Evolutionary conservation across 2,888 invertebrate genomes (phyloP), one percentile per base, ranked within the genome.

Genomic region (Euzetes globulus): DNA sequence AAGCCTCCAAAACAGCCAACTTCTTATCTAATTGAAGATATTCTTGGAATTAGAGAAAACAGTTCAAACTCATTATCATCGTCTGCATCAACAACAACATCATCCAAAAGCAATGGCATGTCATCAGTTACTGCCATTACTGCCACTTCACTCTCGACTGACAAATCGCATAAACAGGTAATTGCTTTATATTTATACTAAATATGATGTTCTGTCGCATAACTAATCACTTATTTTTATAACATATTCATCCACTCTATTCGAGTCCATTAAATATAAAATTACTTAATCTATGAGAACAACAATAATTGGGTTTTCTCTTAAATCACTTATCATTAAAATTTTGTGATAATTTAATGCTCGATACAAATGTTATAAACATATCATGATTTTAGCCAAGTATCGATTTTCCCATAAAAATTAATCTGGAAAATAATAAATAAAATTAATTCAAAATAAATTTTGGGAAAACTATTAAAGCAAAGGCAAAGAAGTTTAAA

Each of bases 11-110:
- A 88, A 79, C 87, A 87, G 74, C 92, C 92, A 0, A 94, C 94
- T 1, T 91, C 93, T 5, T 92, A 93, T 83, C 88, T 89, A 55
- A 94, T 95, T 81, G 89, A 90, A 78, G 91, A 94, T 82, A 94
- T 94, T 78, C 85, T 95, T 79, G 92, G 92, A 27, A 84, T 88
- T 83, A 72, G 77, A 75, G 70, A 76, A 63, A 37, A 71, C 72
- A 15, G 73, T 75, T 50, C 71, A 17, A 70, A 68, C 15, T 68
- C 41, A 6, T 63, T 63, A 63, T 68, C 45, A 68, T 68, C 68
- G 37, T 41, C 22, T n/a, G 22, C 19, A 68, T 68, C 68, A 22
- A 33, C 60, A 17, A 29, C 75, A 68, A 68, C 68, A 17, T 27
- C 41, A 47, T 52, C 68, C 37, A 74, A 74, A 74, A 47, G 60